Evolutionary conservation across 2,113 vertebrate species (phyloP), one percentile per base, ranked within the genome.

Genomic region (Nannospalax galili): DNA sequence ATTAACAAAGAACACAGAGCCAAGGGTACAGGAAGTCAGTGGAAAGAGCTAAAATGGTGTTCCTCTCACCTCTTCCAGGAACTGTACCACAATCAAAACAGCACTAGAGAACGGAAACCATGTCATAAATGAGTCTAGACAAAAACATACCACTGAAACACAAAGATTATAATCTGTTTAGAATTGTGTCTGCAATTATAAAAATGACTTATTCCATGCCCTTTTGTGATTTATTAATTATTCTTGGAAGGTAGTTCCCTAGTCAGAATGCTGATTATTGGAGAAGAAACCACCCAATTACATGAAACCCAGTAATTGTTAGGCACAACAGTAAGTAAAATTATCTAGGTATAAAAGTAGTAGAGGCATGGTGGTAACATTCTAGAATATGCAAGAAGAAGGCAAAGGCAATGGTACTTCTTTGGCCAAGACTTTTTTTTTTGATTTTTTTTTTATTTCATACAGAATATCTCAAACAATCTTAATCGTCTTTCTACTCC

Each of bases 381-480:
- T 45, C 79, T 40, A 93, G 52, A 88, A 58, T 74, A 52, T 91
- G 48, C 72, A 60, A 73, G 26, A 84, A 70, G 52, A 62, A 95
- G 81, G 48, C 14, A 85, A 85, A 85, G 2, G 19, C 17, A 80
- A 79, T 70, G 70, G 32, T 48, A 6, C 79, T 72, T 89, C 72
- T 73, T 74, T 80, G 88, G 52, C 70, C 42, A 81, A 85, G 56
- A 56, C 28, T 58, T 35, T 64, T 69, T 77, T 67, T n/a, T n/a
- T n/a, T n/a, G n/a, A n/a, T n/a, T n/a, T n/a, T n/a, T n/a, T n/a
- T n/a, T n/a, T n/a, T n/a, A n/a, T n/a, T n/a, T n/a, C n/a, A n/a
- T n/a, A n/a, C n/a, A n/a, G n/a, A n/a, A n/a, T n/a, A n/a, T n/a
- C n/a, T n/a, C n/a, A n/a, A n/a, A n/a, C n/a, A n/a, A n/a, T n/a